Evolutionary conservation across 2,888 invertebrate genomes (phyloP).

Genomic region (Mongoloraphidia duomilia): DNA sequence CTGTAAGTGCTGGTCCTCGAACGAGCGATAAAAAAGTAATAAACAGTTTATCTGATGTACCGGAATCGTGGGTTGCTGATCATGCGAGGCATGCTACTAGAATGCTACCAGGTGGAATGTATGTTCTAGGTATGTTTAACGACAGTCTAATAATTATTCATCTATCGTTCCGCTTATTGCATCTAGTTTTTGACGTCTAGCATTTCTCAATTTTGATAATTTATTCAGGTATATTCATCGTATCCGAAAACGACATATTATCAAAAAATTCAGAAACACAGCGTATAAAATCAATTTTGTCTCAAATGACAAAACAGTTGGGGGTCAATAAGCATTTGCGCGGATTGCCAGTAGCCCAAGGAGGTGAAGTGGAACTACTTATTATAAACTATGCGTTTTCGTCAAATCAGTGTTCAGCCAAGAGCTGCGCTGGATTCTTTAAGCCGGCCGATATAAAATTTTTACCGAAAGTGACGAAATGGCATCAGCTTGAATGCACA

Average conservation of each 20-base stretch:
- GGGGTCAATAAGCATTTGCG: slow-evolving; percentile 40
- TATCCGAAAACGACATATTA: slow-evolving; percentile 50
- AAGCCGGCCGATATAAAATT: slow-evolving; percentile 68
- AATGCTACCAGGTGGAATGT: slow-evolving; percentile 84
- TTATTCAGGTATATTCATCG: slow-evolving; percentile 53
- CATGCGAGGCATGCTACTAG: slow-evolving; percentile 76
- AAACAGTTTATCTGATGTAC: slow-evolving; percentile 39
- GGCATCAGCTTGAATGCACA: slow-evolving; percentile 62
- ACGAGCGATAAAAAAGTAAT: slow-evolving; percentile 28
- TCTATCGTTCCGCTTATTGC: too few species aligned
- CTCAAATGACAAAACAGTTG: slow-evolving; percentile 40
- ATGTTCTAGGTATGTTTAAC: slow-evolving; percentile 57
- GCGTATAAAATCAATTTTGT: slow-evolving; percentile 43
- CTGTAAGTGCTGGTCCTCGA: slow-evolving; percentile 21
- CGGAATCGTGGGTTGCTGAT: slow-evolving; percentile 57
- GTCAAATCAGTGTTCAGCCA: slow-evolving; percentile 7
- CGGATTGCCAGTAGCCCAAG: slow-evolving; percentile 31
- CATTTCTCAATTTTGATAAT: background rate
- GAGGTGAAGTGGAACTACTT: slow-evolving; percentile 9
- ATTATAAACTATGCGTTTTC: too few species aligned
- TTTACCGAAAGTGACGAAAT: slow-evolving; percentile 50
- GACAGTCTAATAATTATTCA: background rate
- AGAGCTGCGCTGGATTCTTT: slow-evolving; percentile 30
- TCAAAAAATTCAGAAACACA: slow-evolving; percentile 37
- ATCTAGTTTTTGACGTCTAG: too few species aligned